Conservation (phyloP, 2,888 invertebrate genomes). For the Polymixis flavicincta region DNA sequence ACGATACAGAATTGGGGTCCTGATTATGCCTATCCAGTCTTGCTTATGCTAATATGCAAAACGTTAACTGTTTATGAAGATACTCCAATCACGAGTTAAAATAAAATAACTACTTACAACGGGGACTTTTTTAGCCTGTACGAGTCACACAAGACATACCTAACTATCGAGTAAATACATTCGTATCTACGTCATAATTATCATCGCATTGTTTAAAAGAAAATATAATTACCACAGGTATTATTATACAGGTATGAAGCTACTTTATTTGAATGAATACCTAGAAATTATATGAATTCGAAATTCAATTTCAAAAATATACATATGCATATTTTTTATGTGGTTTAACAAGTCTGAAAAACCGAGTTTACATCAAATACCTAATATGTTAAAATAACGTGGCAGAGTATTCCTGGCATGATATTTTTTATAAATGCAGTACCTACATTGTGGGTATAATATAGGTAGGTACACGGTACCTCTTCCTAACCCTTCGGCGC, state of each 20-base stretch:
- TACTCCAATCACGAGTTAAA: neutral
- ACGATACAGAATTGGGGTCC: too few relatives aligned
- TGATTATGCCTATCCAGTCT: too few relatives aligned
- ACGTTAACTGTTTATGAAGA: neutral
- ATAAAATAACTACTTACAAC: neutral
- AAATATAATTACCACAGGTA: neutral
- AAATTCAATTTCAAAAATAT: too few relatives aligned
- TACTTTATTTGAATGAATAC: neutral
- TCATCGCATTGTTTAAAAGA: neutral
- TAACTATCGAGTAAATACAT: too few relatives aligned
- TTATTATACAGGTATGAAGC: neutral
- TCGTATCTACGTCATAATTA: neutral
- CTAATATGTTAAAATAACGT: neutral
- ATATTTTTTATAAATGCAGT: neutral
- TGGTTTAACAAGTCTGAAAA: neutral
- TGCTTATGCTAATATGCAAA: neutral
- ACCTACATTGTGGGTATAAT: neutral
- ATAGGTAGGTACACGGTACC: neutral
- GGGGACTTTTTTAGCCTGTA: neutral
- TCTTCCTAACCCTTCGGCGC: neutral
- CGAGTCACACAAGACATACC: too few relatives aligned
- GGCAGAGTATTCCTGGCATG: neutral
- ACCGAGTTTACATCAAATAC: neutral
- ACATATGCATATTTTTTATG: neutral
- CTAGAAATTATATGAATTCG: too few relatives aligned